A percentile compares a stretch with the other conserved stretches of the same genome.
phyloP scores from a whole-genome alignment of 2,797 vertebrate species.

The Eremophila alpestris region DNA sequence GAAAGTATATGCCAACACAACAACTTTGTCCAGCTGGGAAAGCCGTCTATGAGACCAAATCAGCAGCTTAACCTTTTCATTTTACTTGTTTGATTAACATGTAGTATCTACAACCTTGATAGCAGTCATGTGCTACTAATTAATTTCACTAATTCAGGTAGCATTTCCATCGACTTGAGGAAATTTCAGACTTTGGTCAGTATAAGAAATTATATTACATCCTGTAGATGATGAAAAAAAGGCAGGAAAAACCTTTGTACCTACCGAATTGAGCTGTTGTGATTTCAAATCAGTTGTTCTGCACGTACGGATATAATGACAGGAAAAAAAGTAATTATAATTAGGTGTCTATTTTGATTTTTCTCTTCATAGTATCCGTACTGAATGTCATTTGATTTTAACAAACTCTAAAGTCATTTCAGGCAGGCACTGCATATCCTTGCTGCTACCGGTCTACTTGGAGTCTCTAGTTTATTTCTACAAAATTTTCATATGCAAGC shows the following conservation, averaged over 20 bases:
- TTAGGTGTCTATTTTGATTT: constrained; percentile 81
- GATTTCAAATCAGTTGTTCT: constrained; percentile 77
- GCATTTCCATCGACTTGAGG: constrained; percentile 9
- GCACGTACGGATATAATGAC: constrained; percentile 75
- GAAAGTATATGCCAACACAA: not conserved
- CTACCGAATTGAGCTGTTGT: constrained; percentile 68
- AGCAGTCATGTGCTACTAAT: constrained; percentile 1
- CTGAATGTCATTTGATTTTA: constrained; percentile 81
- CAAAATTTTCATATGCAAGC: constrained; percentile 26
- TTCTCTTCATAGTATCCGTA: constrained; percentile 77
- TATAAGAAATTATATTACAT: constrained; percentile 64
- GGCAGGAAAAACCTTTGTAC: constrained; percentile 69
- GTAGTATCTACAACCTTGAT: not conserved
- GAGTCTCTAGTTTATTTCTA: constrained; percentile 34
- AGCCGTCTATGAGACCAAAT: not conserved
- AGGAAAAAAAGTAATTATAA: constrained; percentile 78
- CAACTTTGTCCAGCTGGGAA: not conserved
- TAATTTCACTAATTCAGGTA: constrained; percentile 42
- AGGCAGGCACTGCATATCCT: constrained; percentile 31
- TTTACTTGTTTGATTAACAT: constrained; percentile 11
- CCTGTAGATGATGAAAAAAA: constrained; percentile 59
- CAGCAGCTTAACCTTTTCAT: not conserved
- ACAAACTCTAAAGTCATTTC: constrained; percentile 74
- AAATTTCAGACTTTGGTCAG: constrained; percentile 67
- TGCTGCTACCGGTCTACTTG: not conserved